Evolutionary conservation across 2,888 invertebrate species (phyloP).

Genomic region (Campopleginae sp.): DNA sequence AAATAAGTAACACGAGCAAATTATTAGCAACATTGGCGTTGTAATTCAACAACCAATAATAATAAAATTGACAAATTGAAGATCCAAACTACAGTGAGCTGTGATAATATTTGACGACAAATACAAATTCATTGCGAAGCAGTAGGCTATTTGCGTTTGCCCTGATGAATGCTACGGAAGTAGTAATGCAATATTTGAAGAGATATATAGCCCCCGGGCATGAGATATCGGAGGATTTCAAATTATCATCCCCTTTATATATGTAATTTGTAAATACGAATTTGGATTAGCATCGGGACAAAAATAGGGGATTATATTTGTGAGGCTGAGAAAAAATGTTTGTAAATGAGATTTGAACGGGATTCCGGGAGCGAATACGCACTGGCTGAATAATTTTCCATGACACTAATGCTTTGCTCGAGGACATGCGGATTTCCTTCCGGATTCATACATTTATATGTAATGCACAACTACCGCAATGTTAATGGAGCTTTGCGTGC

Average conservation of each 20-base stretch:
- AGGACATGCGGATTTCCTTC: not conserved
- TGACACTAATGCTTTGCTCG: not conserved
- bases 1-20: not conserved
- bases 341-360: not conserved
- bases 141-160: not conserved
- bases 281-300: not conserved
- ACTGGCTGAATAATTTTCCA: not conserved
- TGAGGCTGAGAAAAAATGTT: not conserved
- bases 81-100: not conserved
- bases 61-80: not conserved
- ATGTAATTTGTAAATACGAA: not conserved
- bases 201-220: not conserved
- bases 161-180: not conserved
- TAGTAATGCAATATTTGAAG: not conserved
- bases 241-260: not conserved
- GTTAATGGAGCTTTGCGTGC: constrained; percentile 13
- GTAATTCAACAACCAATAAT: not conserved
- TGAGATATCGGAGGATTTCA: not conserved
- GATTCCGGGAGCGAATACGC: not conserved
- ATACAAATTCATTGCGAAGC: not conserved
- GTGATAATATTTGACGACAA: not conserved
- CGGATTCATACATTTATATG: constrained; percentile 14
- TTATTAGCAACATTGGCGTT: not conserved
- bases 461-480: constrained; percentile 1
- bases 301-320: not conserved